Conservation (phyloP, 2,888 invertebrate genomes). For the Anarsia innoxiella region DNA sequence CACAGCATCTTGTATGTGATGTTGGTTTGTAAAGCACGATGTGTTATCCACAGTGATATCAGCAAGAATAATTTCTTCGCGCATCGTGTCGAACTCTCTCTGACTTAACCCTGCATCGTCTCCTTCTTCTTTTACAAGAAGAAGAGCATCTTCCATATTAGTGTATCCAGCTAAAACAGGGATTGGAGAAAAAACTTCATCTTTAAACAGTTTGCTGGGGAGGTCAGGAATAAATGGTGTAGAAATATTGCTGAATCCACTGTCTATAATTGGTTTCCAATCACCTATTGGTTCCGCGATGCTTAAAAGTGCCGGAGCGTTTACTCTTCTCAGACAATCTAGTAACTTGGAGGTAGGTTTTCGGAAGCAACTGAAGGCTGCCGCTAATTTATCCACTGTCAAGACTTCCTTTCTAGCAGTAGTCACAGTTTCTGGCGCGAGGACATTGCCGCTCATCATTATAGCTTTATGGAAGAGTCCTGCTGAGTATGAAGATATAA, state of each 20-base stretch:
- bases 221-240: slow-evolving; percentile 80
- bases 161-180: slow-evolving; percentile 86
- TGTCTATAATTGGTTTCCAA: slow-evolving; percentile 88
- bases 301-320: slow-evolving; percentile 76
- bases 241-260: slow-evolving; percentile 78
- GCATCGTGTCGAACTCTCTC: slow-evolving; percentile 76
- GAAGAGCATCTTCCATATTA: slow-evolving; percentile 86
- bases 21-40: slow-evolving; percentile 77
- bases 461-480: slow-evolving; percentile 85
- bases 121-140: slow-evolving; percentile 71
- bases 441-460: slow-evolving; percentile 86
- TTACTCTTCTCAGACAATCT: slow-evolving; percentile 79
- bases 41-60: slow-evolving; percentile 77
- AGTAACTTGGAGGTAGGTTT: slow-evolving; percentile 80
- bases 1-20: slow-evolving; percentile 82
- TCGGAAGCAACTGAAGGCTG: slow-evolving; percentile 80
- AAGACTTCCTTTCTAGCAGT: slow-evolving; percentile 77
- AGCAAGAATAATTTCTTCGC: slow-evolving; percentile 76
- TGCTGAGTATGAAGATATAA: slow-evolving; percentile 79
- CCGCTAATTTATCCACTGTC: slow-evolving; percentile 78
- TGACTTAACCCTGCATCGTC: slow-evolving; percentile 77
- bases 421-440: slow-evolving; percentile 77
- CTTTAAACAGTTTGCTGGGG: slow-evolving; percentile 77
- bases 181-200: slow-evolving; percentile 78
- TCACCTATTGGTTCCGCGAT: slow-evolving; percentile 75